Base-by-base conservation (phyloP, 2,888 invertebrate species). In the Sphecodes monilicornis region DNA sequence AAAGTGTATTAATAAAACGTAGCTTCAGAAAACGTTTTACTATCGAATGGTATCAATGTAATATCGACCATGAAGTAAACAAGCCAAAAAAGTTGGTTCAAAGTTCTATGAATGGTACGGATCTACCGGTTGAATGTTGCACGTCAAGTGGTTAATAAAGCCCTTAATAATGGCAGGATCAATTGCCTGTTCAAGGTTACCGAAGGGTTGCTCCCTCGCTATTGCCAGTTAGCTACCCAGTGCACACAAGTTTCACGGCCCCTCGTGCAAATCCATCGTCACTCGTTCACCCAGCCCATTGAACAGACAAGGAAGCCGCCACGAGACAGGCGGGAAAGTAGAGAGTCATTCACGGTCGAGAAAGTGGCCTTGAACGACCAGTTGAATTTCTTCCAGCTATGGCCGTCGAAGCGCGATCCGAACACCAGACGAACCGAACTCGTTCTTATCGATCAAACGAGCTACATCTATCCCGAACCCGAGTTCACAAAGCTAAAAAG, bases 361-460 rank as follows among this genome's bases (percentile, higher is more conserved):
- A 69, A 69, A 69, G 69, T 69, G 41, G 69, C 69, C 41, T 69
- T 41, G 69, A 68, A 39, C 66, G n/a, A 39, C 66, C 66, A 68
- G 66, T 68, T 69, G 69, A 41, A 69, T 69, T 69, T 69, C 41
- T 69, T 41, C 41, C 26, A 41, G 26, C 69, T 26, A 26, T 26
- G 26, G 16, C n/a, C 26, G 69, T 5, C 39, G 41, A n/a, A 26
- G n/a, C 18, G 18, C 41, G n/a, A 26, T 36, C 66, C n/a, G 39
- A n/a, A 6, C 41, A 13, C n/a, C 50, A 16, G 71, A 71, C 66
- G n/a, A n/a, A n/a, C 22, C n/a, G n/a, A 68, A 36, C 66, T 13
- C 39, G 66, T 36, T 68, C 36, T 68, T 39, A 11, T 13, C 66
- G 66, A 68, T 68, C 66, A n/a, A 36, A 3, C 10, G 36, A 11